Percentiles rank a stretch among this genome's conserved stretches.
Conservation (phyloP, 2,113 vertebrate genomes). For the Dryoscopus gambensis region DNA sequence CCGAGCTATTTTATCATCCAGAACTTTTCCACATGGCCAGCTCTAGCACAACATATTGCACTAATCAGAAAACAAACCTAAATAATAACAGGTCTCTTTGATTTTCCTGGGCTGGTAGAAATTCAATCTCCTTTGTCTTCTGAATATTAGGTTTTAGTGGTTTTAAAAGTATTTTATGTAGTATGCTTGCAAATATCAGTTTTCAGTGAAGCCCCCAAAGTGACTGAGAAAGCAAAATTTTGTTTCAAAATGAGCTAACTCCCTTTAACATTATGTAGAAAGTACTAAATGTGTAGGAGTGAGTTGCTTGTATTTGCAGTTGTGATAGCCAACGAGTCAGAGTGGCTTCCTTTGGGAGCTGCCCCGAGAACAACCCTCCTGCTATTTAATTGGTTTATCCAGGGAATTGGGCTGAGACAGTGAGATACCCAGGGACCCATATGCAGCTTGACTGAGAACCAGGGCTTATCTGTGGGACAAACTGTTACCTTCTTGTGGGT, state of each 20-base stretch:
- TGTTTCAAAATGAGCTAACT: not conserved
- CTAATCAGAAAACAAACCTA: conserved; percentile 39
- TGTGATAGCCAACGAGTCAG: rapidly evolving
- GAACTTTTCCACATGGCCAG: not conserved
- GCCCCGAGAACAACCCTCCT: not conserved
- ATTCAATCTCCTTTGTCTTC: not conserved
- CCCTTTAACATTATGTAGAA: not conserved
- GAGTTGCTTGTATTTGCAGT: not conserved
- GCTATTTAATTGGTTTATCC: not conserved
- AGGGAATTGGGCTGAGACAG: not conserved
- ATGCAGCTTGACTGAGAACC: not conserved
- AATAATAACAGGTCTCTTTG: not conserved
- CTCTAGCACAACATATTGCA: not conserved
- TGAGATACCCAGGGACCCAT: not conserved
- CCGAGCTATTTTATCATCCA: not conserved
- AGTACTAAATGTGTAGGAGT: not conserved
- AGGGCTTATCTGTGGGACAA: not conserved
- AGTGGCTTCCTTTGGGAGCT: not conserved
- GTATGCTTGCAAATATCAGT: not conserved
- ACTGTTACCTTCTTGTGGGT: not conserved
- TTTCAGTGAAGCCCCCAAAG: not conserved
- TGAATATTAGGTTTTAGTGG: not conserved
- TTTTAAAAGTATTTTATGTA: not conserved
- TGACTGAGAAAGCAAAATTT: not conserved
- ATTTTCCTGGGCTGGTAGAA: not conserved